Percentiles rank a stretch among this genome's conserved stretches.
Conservation (phyloP, 2,113 vertebrate species). For the Nerophis ophidion region DNA sequence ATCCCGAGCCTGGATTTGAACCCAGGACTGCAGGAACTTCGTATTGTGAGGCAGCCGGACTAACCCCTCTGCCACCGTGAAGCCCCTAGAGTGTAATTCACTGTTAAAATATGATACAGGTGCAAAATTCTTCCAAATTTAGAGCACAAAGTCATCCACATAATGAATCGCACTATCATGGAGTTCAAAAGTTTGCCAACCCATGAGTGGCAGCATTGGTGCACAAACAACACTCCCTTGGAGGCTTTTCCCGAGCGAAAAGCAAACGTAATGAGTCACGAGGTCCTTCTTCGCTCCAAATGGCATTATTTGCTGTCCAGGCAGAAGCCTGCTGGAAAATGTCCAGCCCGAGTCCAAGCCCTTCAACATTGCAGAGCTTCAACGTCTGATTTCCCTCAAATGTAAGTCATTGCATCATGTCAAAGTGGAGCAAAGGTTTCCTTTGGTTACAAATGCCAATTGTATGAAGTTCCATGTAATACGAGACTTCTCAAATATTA, state of each 20-base stretch:
- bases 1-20: too few relatives aligned
- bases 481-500: too few relatives aligned
- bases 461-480: too few relatives aligned
- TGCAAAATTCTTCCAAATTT: neutral
- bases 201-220: conserved; percentile 48
- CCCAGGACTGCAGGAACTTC: too few relatives aligned
- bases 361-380: conserved; percentile 9
- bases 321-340: conserved; percentile 56
- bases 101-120: too few relatives aligned
- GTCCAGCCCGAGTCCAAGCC: conserved; percentile 38
- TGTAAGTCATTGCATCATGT: conserved; percentile 9
- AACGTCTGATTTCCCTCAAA: neutral
- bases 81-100: too few relatives aligned
- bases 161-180: neutral
- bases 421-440: neutral
- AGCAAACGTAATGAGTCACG: conserved; percentile 62
- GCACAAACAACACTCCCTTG: conserved; percentile 29
- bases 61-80: too few relatives aligned
- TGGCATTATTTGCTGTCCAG: conserved; percentile 58
- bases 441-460: neutral
- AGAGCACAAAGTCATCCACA: neutral
- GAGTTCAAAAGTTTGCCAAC: conserved; percentile 48
- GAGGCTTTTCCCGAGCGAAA: conserved; percentile 48
- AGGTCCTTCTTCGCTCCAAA: conserved; percentile 50
- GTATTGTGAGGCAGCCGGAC: too few relatives aligned